Conservation (phyloP, 2,888 invertebrate species). For the Salticus scenicus region DNA sequence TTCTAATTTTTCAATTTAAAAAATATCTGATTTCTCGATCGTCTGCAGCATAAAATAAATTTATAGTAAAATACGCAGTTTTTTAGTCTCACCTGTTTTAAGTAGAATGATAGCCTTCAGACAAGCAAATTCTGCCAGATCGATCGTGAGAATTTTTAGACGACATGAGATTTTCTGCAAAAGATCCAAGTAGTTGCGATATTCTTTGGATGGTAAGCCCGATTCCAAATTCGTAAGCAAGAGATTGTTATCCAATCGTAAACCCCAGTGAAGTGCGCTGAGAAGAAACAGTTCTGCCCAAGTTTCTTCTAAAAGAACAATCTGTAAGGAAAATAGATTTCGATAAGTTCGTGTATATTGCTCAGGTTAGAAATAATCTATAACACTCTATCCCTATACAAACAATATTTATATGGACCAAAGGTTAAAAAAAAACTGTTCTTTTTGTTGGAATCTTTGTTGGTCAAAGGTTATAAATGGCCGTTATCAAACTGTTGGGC, state of each 20-base stretch:
- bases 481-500: too few relatives aligned
- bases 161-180: conserved; percentile 90
- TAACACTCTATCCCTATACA: too few relatives aligned
- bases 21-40: too few relatives aligned
- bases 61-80: neutral
- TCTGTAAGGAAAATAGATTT: conserved; percentile 81
- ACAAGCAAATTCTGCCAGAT: conserved; percentile 98
- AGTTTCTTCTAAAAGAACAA: conserved; percentile 94
- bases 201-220: too few relatives aligned
- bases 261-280: conserved; percentile 97
- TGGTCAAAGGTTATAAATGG: too few relatives aligned
- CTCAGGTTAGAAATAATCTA: too few relatives aligned
- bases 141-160: conserved; percentile 91
- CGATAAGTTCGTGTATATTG: too few relatives aligned
- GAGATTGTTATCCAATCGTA: conserved; percentile 92
- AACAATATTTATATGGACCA: too few relatives aligned
- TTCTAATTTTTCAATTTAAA: too few relatives aligned
- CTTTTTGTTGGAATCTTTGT: too few relatives aligned
- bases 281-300: conserved; percentile 97
- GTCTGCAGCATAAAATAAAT: too few relatives aligned
- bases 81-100: conserved; percentile 88
- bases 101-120: conserved; percentile 98
- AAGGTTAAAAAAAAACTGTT: too few relatives aligned
- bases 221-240: conserved; percentile 87
- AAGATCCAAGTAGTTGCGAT: conserved; percentile 75